These are phyloP conservation scores for Morus bassanus DNA, from an alignment of 2,797 vertebrate genomes.

Conservation along the genomic window DNA sequence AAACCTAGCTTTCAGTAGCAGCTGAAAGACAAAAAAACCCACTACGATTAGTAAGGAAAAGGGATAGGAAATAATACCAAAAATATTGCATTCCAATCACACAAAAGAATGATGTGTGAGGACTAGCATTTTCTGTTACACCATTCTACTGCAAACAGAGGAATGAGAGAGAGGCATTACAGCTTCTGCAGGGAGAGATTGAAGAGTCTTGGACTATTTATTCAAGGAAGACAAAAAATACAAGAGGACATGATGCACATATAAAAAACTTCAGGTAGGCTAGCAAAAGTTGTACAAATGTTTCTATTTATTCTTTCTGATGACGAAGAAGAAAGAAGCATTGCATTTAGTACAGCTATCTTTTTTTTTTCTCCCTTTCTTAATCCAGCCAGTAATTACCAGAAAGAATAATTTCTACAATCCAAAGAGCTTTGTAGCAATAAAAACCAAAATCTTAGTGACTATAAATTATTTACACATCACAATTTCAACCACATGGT, in stretches of 20 bases:
- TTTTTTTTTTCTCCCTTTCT: not conserved
- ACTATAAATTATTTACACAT: not conserved
- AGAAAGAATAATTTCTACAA: not conserved
- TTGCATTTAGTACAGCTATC: not conserved
- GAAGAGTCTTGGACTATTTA: not conserved
- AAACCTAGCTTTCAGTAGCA: not conserved
- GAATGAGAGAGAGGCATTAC: not conserved
- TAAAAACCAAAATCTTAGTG: not conserved
- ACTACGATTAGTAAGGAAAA: not conserved
- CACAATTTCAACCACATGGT: not conserved
- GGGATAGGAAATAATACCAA: not conserved
- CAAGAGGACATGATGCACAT: not conserved
- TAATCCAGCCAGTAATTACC: not conserved
- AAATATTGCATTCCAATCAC: not conserved
- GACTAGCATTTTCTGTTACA: not conserved
- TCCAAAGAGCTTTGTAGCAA: not conserved
- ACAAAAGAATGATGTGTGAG: not conserved
- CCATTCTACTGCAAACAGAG: not conserved
- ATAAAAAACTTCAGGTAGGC: not conserved
- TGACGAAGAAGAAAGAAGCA: not conserved
- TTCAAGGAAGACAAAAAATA: not conserved
- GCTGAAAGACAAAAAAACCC: not conserved
- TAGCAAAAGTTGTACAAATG: not conserved
- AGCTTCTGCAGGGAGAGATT: not conserved
- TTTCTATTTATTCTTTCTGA: not conserved